Conservation (phyloP, 1,140 invertebrate genomes). For the Plodia interpunctella region DNA sequence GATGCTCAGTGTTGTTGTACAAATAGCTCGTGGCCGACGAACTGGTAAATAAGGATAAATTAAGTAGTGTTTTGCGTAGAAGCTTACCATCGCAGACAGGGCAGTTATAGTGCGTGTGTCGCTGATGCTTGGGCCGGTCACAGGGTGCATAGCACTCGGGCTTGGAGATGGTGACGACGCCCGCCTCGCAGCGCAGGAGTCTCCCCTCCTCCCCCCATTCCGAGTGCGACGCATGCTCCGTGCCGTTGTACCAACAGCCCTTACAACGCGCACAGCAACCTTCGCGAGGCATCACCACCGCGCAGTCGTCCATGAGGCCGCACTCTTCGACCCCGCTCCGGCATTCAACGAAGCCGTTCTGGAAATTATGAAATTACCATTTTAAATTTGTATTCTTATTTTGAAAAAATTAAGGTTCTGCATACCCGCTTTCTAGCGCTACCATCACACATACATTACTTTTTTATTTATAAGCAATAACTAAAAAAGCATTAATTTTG, state of each 20-base stretch:
- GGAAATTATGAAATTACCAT: constrained; percentile 16
- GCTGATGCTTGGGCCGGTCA: constrained; percentile 80
- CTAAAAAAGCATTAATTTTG: too few species aligned
- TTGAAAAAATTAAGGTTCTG: too few species aligned
- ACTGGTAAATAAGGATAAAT: too few species aligned
- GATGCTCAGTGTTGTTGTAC: constrained; percentile 83
- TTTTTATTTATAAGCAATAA: too few species aligned
- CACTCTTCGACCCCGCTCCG: constrained; percentile 57
- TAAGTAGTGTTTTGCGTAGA: too few species aligned
- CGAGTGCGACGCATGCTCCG: constrained; percentile 83
- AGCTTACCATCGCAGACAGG: constrained; percentile 83
- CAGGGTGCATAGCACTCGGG: constrained; percentile 90
- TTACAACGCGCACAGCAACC: constrained; percentile 68
- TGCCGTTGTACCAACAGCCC: constrained; percentile 86
- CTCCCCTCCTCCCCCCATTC: constrained; percentile 89
- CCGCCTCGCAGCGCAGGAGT: constrained; percentile 86
- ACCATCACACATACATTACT: too few species aligned
- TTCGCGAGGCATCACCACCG: constrained; percentile 61
- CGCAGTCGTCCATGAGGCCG: constrained; percentile 59
- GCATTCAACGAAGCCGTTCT: constrained; percentile 72
- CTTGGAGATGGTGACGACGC: constrained; percentile 88
- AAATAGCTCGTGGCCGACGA: too few species aligned
- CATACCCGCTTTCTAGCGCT: too few species aligned
- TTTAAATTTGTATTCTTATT: neutral
- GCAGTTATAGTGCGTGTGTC: constrained; percentile 85